Evolutionary conservation across 1,140 invertebrate species (phyloP), one percentile per base, ranked within the genome.

Genomic region (Caenorhabditis tropicalis): DNA sequence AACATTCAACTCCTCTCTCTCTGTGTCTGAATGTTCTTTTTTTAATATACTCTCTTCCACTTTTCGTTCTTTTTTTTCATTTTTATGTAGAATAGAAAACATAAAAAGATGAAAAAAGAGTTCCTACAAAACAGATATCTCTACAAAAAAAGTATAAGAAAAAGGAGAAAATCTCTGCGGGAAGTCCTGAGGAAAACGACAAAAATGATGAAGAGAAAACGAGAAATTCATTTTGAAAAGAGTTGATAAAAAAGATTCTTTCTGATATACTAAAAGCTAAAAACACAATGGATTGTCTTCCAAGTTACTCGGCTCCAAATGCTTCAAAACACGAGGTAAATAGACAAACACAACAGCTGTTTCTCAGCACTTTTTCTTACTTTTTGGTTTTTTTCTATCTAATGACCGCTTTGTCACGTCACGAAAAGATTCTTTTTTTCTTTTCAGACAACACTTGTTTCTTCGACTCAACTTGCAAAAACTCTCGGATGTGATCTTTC

Each of bases 311-410:
- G 24, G n/a, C 16, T 58, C 21, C 53, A 36, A 36, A 29, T 65
- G 29, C 58, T 36, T 65, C 36, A 74, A 74, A 74, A 74, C 65
- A 74, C 33, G 65, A 74, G 65, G 65, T 39, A 43, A 74, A 74
- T 74, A 74, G 33, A 74, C 33, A 31, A 36, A n/a, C 19, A 36
- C n/a, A 74, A 74, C 65, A 74, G 65, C 65, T 74, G 65, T 43
- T 74, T 43, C 65, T 19, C 36, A 74, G 36, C 65, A 43, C 65
- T 74, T 74, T 43, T 74, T 74, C 33, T 65, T 65, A 74, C 33
- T 74, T 74, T 74, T 43, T 74, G 27, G 65, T 65, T 33, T 74
- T 74, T 74, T 74, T 74, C n/a, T 74, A 29, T 74, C 65, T 43
- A 43, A 74, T 74, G 65, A 43, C 36, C 33, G 36, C 36, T 24